Evolutionary conservation across 2,797 vertebrate genomes (phyloP).

Genomic region (Eutrigla gurnardus): DNA sequence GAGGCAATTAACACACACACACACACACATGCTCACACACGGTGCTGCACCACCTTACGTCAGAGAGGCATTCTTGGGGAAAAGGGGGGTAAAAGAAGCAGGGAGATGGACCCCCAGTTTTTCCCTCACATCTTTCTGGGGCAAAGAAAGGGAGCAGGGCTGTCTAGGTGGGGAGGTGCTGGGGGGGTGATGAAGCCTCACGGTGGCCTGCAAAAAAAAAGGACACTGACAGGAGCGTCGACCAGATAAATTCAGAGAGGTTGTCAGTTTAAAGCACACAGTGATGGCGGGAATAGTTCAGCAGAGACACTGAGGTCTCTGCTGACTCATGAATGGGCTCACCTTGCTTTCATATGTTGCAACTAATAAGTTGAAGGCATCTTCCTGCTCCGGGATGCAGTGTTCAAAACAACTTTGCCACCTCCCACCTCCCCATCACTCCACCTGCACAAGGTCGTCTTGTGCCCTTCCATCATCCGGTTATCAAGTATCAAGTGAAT

Average conservation of each 20-base stretch:
- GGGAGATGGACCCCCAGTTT: conserved; percentile 43
- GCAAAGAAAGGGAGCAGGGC: not conserved
- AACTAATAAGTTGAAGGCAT: conserved; percentile 23
- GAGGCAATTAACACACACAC: conserved; percentile 73
- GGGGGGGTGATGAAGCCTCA: conserved; percentile 10
- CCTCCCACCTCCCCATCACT: not conserved
- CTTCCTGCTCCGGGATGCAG: conserved; percentile 26
- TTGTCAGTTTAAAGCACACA: conserved; percentile 7
- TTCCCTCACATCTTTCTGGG: conserved; percentile 3
- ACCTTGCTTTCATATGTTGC: conserved; percentile 45
- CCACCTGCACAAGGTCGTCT: conserved; percentile 68
- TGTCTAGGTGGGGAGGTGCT: conserved; percentile 7
- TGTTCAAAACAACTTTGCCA: conserved; percentile 44
- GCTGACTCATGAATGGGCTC: conserved; percentile 53
- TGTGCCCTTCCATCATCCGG: conserved; percentile 35
- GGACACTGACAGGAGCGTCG: conserved; percentile 42
- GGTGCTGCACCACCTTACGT: conserved; percentile 67
- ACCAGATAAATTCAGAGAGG: conserved; percentile 44
- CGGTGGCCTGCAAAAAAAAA: conserved; percentile 58
- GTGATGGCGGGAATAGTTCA: not conserved
- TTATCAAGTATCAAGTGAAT: conserved; percentile 47
- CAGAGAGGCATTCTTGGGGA: conserved; percentile 58
- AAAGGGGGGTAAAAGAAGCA: conserved; percentile 1
- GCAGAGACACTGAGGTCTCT: not conserved
- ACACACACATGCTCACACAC: conserved; percentile 1